Base-by-base conservation (phyloP, 2,888 invertebrate genomes). In the Lasioglossum vierecki region DNA sequence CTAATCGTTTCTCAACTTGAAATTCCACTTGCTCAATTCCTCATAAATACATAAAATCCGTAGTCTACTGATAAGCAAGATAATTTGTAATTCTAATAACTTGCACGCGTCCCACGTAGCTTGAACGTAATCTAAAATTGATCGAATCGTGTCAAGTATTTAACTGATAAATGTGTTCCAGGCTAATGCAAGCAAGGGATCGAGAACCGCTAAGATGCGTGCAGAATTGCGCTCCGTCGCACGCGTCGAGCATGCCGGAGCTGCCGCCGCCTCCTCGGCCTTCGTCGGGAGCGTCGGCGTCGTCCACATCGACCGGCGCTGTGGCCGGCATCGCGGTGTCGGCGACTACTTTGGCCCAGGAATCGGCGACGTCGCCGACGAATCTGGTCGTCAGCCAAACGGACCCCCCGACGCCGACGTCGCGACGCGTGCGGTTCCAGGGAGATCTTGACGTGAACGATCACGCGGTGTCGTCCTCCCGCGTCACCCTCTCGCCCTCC, bases 191-290 rank as follows among this genome's bases (percentile, higher is more conserved):
- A 84, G 96, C 96, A 4, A 94, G 96, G 89, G 97, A 97, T 82
- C 95, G 95, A 80, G 96, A 97, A 77, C 96, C 96, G 8, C 95
- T 97, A 63, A 93, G 94, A n/a, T 95, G 94, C 88, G 91, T 93
- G 44, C 94, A 93, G 46, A 94, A 91, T 76, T 90, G 90, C 82
- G 91, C 94, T 63, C 95, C 95, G 76, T 94, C 95, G 57, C 96
- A 96, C 88, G 96, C 96, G 1, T 96, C 96, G 13, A 97, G 97
- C 22, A 96, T 97, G 96, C 97, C 97, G 3, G 97, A 97, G 93
- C 93, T 97, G 74, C 95, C 95, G 4, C 68, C 68, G 39, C 95
- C 95, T 6, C 95, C 70, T 93, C 95, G 76, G 9, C 86, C 91
- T 26, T 86, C 90, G 26, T 91, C 90, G 22, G 76, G 88, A 22